Conservation (phyloP, 2,797 vertebrate genomes). For the Trichosurus vulpecula region DNA sequence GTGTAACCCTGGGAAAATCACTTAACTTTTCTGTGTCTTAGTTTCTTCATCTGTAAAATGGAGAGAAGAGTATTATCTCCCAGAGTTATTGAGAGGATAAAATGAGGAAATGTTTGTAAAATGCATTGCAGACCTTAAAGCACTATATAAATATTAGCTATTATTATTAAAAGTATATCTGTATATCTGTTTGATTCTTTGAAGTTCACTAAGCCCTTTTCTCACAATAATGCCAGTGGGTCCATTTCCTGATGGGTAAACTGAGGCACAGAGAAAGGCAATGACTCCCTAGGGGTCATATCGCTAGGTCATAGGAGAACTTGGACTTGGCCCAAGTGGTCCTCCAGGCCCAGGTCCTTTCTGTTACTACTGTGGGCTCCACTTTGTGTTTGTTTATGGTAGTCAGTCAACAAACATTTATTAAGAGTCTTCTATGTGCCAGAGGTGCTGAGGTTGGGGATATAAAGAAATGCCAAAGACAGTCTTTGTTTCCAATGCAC, state of each 20-base stretch:
- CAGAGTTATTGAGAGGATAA: neutral
- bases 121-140: neutral
- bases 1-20: neutral
- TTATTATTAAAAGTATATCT: too few relatives aligned
- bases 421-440: neutral
- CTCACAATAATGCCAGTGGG: neutral
- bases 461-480: neutral
- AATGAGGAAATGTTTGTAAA: neutral
- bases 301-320: neutral
- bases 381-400: neutral
- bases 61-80: neutral
- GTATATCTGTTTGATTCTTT: neutral
- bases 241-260: constrained; percentile 5
- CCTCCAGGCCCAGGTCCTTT: too few relatives aligned
- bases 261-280: neutral
- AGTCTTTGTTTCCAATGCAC: neutral
- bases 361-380: neutral
- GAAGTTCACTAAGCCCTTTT: neutral
- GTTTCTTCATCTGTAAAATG: too few relatives aligned
- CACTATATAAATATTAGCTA: neutral
- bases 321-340: neutral
- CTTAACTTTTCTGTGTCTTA: neutral
- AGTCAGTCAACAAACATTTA: too few relatives aligned
- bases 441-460: neutral
- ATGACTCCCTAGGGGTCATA: neutral